These are phyloP conservation scores for Hypanus sabinus DNA, from an alignment of 2,113 vertebrate species.

Conservation along the genomic window DNA sequence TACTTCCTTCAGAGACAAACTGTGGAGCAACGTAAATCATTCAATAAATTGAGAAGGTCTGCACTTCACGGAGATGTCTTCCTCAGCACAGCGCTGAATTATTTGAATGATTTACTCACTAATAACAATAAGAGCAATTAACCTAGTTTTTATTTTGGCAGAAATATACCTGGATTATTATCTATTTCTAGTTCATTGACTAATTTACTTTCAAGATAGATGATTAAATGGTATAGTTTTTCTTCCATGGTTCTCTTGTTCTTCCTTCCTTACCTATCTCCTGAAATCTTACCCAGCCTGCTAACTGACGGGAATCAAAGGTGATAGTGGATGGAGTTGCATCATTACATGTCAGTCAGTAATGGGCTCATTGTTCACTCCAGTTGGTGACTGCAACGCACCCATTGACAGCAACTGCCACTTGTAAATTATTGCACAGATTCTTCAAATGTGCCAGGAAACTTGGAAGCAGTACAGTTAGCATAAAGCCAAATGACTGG, in stretches of 20 bases:
- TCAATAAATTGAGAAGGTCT: neutral
- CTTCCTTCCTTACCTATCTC: neutral
- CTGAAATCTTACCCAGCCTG: neutral
- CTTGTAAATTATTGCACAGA: constrained; percentile 11
- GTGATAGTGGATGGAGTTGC: neutral
- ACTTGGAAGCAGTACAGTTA: neutral
- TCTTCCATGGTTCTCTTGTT: neutral
- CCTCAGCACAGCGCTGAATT: neutral
- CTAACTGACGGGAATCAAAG: neutral
- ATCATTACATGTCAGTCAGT: neutral
- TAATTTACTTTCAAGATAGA: neutral
- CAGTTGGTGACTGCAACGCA: neutral
- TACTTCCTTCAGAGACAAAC: neutral
- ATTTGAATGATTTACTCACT: neutral
- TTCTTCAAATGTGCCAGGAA: neutral
- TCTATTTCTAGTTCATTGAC: neutral
- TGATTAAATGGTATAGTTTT: neutral
- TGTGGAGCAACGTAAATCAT: neutral
- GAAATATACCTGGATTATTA: neutral
- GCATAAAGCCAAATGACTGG: neutral
- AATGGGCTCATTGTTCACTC: neutral
- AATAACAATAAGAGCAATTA: neutral
- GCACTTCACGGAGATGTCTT: neutral
- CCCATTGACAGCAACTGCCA: neutral
- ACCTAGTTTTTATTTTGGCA: neutral